These are phyloP conservation scores for Doris montereyensis DNA, from an alignment of 2,888 invertebrate genomes.

Conservation along the genomic window DNA sequence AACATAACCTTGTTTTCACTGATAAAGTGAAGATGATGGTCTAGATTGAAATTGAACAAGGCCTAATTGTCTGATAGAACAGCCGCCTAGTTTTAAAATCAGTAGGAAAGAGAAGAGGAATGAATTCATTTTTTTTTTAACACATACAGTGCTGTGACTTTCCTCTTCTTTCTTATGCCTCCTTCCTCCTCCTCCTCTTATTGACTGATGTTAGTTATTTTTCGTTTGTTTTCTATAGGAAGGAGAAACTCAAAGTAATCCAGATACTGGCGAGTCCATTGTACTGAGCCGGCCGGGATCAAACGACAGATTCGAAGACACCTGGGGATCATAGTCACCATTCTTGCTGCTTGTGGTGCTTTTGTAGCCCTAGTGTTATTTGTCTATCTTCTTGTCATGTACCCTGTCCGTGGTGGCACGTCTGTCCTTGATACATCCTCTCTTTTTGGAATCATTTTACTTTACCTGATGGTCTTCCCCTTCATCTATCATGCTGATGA, in stretches of 20 bases:
- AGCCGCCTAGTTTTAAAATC: too few species aligned
- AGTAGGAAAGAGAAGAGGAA: too few species aligned
- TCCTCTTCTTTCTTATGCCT: too few species aligned
- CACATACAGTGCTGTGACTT: too few species aligned
- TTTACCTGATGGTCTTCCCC: constrained; percentile 73
- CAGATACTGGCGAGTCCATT: constrained; percentile 53
- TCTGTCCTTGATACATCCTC: constrained; percentile 73
- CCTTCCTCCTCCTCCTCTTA: too few species aligned
- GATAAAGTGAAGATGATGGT: too few species aligned
- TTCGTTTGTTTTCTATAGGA: constrained; percentile 27
- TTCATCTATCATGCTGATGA: constrained; percentile 72
- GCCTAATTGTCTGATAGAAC: too few species aligned
- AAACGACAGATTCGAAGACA: constrained; percentile 62
- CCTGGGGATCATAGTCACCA: constrained; percentile 72
- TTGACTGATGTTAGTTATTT: neutral
- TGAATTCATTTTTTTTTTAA: too few species aligned
- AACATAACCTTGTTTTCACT: too few species aligned
- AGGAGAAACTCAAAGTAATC: constrained; percentile 62
- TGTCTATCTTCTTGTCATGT: constrained; percentile 71
- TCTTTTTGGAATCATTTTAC: constrained; percentile 71
- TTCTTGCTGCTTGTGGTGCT: constrained; percentile 71
- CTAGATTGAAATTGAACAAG: too few species aligned
- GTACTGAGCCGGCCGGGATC: constrained; percentile 49
- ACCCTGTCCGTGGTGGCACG: constrained; percentile 71
- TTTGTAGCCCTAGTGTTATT: constrained; percentile 70